These are phyloP conservation scores for Gracilinanus agilis DNA, from an alignment of 2,113 vertebrate genomes.

Conservation along the genomic window DNA sequence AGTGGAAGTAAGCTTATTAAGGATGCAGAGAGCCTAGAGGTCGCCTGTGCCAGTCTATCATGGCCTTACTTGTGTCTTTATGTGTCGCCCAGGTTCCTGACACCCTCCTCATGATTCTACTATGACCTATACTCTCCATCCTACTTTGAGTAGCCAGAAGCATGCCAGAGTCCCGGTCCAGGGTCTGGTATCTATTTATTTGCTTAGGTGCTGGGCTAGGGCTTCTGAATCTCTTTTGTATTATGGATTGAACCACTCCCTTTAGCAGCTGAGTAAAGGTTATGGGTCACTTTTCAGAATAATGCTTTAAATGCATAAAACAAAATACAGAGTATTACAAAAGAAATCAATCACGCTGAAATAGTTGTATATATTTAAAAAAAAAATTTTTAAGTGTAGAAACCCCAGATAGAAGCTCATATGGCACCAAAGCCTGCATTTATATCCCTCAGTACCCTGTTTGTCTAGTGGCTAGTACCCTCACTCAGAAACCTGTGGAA, in stretches of 20 bases:
- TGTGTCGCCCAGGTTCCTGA: background rate
- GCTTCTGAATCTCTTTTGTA: background rate
- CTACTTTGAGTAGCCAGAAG: background rate
- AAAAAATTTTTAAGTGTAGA: too few relatives aligned
- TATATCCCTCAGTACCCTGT: too few relatives aligned
- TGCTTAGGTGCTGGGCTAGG: background rate
- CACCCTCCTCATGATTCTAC: background rate
- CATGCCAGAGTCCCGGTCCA: background rate
- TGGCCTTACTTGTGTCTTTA: background rate
- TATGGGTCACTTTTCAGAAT: background rate
- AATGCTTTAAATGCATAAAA: background rate
- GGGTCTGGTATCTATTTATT: background rate
- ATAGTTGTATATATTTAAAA: background rate
- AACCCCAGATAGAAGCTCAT: too few relatives aligned
- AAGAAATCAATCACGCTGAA: background rate
- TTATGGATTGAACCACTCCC: background rate
- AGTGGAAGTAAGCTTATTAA: background rate
- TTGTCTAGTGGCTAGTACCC: too few relatives aligned
- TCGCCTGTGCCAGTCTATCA: background rate
- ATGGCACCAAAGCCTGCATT: too few relatives aligned
- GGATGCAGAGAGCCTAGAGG: background rate
- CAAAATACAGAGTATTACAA: background rate
- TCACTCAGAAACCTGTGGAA: background rate
- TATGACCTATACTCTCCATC: background rate
- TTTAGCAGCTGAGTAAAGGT: background rate